Evolutionary conservation across 2,113 vertebrate genomes (phyloP), one percentile per base, ranked within the genome.

Genomic region (Triplophysa dalaica): DNA sequence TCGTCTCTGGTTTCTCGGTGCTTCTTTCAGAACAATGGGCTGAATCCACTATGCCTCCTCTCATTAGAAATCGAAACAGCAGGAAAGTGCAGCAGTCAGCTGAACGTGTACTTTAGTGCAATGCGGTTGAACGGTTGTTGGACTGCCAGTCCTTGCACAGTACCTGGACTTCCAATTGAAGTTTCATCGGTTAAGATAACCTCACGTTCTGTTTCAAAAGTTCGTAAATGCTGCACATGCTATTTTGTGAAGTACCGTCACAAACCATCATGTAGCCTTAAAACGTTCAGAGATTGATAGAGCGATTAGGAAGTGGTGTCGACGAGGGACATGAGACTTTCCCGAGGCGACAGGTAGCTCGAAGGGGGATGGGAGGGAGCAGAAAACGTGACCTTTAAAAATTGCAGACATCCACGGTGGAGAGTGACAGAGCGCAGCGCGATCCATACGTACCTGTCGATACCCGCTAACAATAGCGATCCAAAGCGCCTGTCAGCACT

Each of bases 381-480:
- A 66, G 72, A 88, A 83, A 0, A 82, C 83, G 88, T 95, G 94
- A 97, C 95, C 95, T 97, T 96, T 95, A 94, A 91, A 93, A 91
- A 91, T 92, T 95, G 94, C 92, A 93, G 91, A 94, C 92, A 82
- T 85, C 86, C 84, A 87, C 82, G 60, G 79, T 58, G 29, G 86
- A 93, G 94, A 94, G 88, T 93, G 95, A 91, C 94, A 93, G 70
- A 4, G 84, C 77, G 85, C 86, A 88, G 91, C 64, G 3, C 79
- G 90, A 92, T 94, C 94, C 90, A 94, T 95, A 94, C 87, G 77
- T 87, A 82, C 86, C 89, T 95, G 95, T 95, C 95, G 90, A 95
- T 97, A 92, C 79, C 88, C 89, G 85, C 93, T 94, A 92, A 92
- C 93, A 91, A 91, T 92, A 90, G 90, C 87, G 89, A 91, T 91